Percentiles rank a stretch among this genome's conserved stretches.
Conservation (phyloP, 2,888 invertebrate genomes). For the Eumerus sabulonum region DNA sequence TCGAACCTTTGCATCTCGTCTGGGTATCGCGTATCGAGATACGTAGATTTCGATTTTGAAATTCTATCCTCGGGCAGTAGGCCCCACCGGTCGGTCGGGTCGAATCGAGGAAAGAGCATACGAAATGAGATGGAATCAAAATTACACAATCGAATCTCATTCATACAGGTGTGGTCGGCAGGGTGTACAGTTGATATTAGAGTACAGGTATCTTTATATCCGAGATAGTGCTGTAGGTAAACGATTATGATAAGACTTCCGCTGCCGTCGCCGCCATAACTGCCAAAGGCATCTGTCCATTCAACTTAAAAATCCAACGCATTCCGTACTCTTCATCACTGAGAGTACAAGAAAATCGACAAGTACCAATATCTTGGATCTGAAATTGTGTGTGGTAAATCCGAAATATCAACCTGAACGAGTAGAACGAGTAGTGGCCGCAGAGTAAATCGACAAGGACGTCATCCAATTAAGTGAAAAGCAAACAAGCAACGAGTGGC, state of each 20-base stretch:
- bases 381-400: constrained; percentile 26
- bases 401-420: constrained; percentile 57
- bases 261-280: no score
- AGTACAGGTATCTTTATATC: constrained; percentile 31
- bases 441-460: constrained; percentile 31
- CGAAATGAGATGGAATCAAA: neutral
- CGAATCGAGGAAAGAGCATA: no score
- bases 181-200: constrained; percentile 5
- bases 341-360: constrained; percentile 18
- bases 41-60: constrained; percentile 56
- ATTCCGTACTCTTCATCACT: constrained; percentile 10
- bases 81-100: constrained; percentile 33
- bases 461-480: constrained; percentile 56
- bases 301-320: constrained; percentile 34
- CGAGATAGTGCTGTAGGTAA: constrained; percentile 10
- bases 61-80: constrained; percentile 62
- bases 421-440: constrained; percentile 22
- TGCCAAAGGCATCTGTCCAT: constrained; percentile 30
- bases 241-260: neutral
- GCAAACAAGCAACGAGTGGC: constrained; percentile 14
- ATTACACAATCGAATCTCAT: constrained; percentile 67
- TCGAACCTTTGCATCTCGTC: constrained; percentile 44
- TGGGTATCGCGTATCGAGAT: constrained; percentile 40
- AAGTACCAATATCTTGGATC: no score
- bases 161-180: constrained; percentile 65